phyloP scores from a whole-genome alignment of 2,113 vertebrate genomes.

The Tyrannus savana region DNA sequence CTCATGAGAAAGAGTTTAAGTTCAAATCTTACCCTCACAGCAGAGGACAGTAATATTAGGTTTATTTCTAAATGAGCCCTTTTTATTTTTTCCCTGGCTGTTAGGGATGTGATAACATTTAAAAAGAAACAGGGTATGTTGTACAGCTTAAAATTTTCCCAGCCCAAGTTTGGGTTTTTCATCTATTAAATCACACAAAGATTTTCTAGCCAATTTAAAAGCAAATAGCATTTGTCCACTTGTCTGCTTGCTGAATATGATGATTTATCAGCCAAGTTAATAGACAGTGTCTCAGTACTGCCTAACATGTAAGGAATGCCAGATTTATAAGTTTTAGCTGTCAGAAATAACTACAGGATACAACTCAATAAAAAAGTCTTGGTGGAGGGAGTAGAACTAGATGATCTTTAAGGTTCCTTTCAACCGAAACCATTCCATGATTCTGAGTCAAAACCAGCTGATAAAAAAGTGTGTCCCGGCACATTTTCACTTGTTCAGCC shows the following conservation, averaged over 20 bases:
- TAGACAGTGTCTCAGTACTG: not conserved
- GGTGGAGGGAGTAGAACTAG: not conserved
- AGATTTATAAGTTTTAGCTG: not conserved
- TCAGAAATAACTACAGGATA: not conserved
- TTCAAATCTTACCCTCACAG: not conserved
- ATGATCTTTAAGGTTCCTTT: not conserved
- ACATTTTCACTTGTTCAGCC: not conserved
- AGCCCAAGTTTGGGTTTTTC: not conserved
- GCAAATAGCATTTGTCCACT: not conserved
- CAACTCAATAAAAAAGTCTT: not conserved
- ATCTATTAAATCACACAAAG: not conserved
- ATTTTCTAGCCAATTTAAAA: not conserved
- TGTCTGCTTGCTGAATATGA: not conserved
- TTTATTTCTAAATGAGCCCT: not conserved
- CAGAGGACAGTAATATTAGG: not conserved
- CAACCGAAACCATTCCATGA: not conserved
- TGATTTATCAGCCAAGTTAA: not conserved
- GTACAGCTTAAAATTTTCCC: not conserved
- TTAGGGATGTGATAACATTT: not conserved
- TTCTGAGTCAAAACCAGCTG: not conserved
- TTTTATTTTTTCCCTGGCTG: not conserved
- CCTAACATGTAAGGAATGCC: not conserved
- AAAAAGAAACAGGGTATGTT: not conserved
- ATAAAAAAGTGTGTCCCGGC: not conserved
- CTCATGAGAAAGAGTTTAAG: not conserved